phyloP scores from a whole-genome alignment of 2,797 vertebrate genomes.

The Threskiornis aethiopicus region DNA sequence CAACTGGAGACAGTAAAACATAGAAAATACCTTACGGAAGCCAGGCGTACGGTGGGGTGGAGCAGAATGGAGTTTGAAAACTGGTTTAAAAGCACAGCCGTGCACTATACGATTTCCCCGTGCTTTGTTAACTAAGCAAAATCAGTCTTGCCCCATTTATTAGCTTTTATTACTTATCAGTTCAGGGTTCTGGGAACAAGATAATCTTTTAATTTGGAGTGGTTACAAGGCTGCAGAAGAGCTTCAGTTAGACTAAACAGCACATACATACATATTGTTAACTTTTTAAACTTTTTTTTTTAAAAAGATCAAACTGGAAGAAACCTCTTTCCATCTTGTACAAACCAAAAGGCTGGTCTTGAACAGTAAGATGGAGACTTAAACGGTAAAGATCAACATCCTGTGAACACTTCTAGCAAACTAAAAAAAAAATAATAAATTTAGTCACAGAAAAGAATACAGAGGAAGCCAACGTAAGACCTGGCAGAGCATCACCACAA shows the following conservation, averaged over 20 bases:
- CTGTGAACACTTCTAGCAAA: background rate
- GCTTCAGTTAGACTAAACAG: background rate
- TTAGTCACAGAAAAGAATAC: background rate
- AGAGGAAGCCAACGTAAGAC: background rate
- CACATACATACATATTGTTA: fast-evolving
- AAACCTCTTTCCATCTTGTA: background rate
- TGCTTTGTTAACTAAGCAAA: background rate
- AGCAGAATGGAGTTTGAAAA: background rate
- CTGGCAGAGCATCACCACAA: background rate
- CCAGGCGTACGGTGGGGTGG: no score
- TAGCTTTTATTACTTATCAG: background rate
- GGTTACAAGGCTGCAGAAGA: background rate
- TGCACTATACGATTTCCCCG: fast-evolving
- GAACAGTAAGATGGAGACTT: background rate
- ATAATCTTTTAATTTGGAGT: background rate
- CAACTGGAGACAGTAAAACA: background rate
- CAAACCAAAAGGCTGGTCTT: background rate
- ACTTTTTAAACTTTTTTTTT: background rate
- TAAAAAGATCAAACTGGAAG: background rate
- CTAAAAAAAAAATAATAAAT: background rate
- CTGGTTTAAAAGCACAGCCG: background rate
- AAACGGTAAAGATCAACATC: background rate
- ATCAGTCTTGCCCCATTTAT: background rate
- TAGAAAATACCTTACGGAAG: background rate
- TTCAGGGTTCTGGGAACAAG: background rate